These are phyloP conservation scores for Holcopasites calliopsidis DNA, from an alignment of 1,140 invertebrate genomes.

Conservation along the genomic window DNA sequence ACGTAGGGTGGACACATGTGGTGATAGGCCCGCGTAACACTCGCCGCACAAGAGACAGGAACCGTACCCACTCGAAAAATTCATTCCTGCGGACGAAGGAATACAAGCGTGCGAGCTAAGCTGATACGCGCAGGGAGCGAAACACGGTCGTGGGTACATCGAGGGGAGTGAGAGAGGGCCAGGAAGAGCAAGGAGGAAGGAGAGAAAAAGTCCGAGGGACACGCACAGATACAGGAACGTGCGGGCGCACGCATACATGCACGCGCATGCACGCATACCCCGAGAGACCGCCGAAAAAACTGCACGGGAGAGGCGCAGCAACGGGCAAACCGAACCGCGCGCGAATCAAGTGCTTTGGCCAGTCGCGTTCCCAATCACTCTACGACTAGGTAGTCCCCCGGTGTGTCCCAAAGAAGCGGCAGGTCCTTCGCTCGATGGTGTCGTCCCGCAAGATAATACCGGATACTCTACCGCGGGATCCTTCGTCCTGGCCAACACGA, in stretches of 20 bases:
- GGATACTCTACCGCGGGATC: constrained; percentile 54
- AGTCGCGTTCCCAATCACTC: constrained; percentile 81
- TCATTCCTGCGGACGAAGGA: constrained; percentile 14
- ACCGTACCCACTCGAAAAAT: constrained; percentile 32
- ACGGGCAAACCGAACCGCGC: constrained; percentile 77
- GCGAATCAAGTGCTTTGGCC: constrained; percentile 80
- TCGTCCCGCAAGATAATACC: constrained; percentile 61
- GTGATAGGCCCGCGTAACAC: constrained; percentile 32
- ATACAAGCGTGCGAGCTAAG: constrained; percentile 8
- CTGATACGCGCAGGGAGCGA: constrained; percentile 29
- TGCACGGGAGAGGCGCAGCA: constrained; percentile 80
- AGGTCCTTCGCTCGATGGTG: constrained; percentile 61
- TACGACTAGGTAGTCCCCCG: constrained; percentile 80
- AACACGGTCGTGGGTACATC: constrained; percentile 55
- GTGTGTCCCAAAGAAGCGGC: constrained; percentile 72
- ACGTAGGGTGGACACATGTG: background rate
- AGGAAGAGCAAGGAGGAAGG: constrained; percentile 55
- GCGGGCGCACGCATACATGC: constrained; percentile 61
- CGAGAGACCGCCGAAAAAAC: constrained; percentile 76
- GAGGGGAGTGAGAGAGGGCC: constrained; percentile 57
- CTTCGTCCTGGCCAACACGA: constrained; percentile 32
- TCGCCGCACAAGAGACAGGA: constrained; percentile 34
- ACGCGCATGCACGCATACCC: constrained; percentile 65
- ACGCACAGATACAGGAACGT: constrained; percentile 42
- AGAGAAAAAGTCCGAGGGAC: constrained; percentile 61